Conservation (phyloP, 2,113 vertebrate species). For the Cariama cristata region DNA sequence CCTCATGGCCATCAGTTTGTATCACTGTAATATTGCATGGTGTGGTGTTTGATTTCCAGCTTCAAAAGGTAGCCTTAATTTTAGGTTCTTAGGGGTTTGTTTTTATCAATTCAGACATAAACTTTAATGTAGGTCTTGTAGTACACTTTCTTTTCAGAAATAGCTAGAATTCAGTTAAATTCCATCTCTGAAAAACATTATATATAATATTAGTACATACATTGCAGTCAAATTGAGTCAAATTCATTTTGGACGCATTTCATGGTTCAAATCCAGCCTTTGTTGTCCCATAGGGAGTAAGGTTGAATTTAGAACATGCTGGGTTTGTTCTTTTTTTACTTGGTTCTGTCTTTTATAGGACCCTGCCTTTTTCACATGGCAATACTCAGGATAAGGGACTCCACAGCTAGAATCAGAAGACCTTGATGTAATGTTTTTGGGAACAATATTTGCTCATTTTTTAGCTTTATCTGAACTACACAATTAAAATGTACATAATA, state of each 20-base stretch:
- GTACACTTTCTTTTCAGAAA: neutral
- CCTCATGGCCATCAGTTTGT: neutral
- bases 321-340: neutral
- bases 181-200: neutral
- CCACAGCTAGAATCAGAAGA: neutral
- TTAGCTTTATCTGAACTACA: neutral
- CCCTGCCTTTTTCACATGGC: neutral
- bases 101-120: neutral
- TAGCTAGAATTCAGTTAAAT: neutral
- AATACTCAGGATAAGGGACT: neutral
- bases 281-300: neutral
- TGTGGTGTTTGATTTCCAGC: neutral
- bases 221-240: neutral
- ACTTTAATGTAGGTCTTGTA: neutral
- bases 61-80: neutral
- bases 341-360: neutral
- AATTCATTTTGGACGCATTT: neutral
- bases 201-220: neutral
- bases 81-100: neutral
- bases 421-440: neutral
- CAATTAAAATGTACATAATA: neutral
- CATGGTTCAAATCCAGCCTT: neutral
- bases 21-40: neutral
- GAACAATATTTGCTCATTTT: neutral
- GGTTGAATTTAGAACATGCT: neutral